Evolutionary conservation across 2,797 vertebrate genomes (phyloP).

Genomic region (Euphonia xanthogaster): DNA sequence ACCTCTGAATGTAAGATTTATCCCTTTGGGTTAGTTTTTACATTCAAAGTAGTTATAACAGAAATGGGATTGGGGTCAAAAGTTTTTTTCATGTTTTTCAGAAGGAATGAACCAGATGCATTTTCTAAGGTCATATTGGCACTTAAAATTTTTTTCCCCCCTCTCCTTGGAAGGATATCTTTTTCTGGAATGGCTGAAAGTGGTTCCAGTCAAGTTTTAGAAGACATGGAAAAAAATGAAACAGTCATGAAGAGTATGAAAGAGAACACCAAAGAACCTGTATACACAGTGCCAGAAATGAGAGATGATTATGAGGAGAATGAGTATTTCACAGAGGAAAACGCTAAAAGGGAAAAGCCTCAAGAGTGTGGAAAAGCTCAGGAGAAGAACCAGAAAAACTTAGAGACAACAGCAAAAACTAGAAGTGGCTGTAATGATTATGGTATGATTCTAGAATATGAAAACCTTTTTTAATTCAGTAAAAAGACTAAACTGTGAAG

Average conservation of each 20-base stretch:
- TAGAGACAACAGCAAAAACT: neutral
- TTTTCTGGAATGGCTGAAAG: neutral
- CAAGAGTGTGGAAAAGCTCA: neutral
- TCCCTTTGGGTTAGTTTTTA: neutral
- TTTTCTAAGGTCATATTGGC: neutral
- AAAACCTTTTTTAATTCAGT: neutral
- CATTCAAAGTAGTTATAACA: neutral
- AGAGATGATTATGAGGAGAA: slow-evolving; percentile 32
- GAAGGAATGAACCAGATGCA: neutral
- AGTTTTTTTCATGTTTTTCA: neutral
- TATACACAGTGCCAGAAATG: neutral
- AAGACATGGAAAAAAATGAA: neutral
- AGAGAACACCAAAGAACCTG: neutral
- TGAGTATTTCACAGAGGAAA: neutral
- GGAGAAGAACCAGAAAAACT: neutral
- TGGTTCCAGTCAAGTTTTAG: neutral
- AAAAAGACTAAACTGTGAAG: neutral
- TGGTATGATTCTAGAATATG: neutral
- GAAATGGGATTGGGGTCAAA: neutral
- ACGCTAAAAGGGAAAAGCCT: neutral
- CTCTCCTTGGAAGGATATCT: neutral
- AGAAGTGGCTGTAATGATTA: neutral
- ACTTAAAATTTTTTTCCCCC: accelerated
- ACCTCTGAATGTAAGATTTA: neutral
- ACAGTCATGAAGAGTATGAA: neutral